These are phyloP conservation scores for Tragelaphus imberbis DNA, from an alignment of 2,113 vertebrate species.

Conservation along the genomic window DNA sequence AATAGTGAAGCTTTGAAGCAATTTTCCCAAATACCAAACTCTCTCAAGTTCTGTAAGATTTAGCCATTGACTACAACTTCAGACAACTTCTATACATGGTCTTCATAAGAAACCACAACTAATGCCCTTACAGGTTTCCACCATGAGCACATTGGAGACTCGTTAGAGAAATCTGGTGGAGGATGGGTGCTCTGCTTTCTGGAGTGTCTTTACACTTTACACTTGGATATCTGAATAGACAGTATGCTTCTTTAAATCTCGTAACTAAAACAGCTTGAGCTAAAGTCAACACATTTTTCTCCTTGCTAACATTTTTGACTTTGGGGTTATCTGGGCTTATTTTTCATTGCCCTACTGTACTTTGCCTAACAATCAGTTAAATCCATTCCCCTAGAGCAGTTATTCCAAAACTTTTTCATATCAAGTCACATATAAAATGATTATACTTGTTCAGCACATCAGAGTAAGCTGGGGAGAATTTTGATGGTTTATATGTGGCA, in stretches of 20 bases:
- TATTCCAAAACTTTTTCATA: not conserved
- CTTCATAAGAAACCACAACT: not conserved
- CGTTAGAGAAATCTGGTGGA: not conserved
- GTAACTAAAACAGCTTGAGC: not conserved
- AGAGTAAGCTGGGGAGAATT: not conserved
- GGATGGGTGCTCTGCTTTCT: not conserved
- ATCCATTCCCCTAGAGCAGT: not conserved
- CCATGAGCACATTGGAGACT: not conserved
- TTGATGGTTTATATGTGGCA: not conserved
- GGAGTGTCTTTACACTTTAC: not conserved
- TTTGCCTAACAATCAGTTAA: not conserved
- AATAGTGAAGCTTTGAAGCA: slow-evolving; percentile 67
- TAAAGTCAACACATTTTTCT: not conserved
- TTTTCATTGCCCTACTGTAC: not conserved
- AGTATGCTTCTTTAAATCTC: not conserved
- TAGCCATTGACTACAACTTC: slow-evolving; percentile 29
- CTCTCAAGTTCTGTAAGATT: slow-evolving; percentile 54
- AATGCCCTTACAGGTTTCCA: not conserved
- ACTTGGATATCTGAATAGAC: not conserved
- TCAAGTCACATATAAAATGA: not conserved
- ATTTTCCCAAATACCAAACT: slow-evolving; percentile 69
- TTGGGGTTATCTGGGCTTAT: not conserved
- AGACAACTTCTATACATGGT: slow-evolving; percentile 23
- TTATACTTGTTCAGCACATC: not conserved
- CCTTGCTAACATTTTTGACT: not conserved